phyloP scores from a whole-genome alignment of 2,113 vertebrate species.

The Nibea coibor region DNA sequence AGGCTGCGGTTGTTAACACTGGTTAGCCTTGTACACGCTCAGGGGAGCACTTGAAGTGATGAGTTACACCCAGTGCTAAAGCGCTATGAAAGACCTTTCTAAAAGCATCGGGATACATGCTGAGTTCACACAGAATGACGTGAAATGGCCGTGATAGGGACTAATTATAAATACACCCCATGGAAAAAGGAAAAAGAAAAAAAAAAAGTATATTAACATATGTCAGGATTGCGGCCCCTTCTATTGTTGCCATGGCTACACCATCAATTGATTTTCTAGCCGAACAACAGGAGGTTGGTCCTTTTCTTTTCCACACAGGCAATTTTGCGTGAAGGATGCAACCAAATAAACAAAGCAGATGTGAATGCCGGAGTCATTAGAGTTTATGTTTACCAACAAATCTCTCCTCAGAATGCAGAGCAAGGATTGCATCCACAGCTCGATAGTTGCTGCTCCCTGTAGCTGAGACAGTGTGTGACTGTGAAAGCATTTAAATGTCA shows the following conservation, averaged over 20 bases:
- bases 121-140: slow-evolving; percentile 2
- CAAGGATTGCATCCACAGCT: neutral
- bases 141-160: slow-evolving; percentile 11
- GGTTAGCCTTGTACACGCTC: slow-evolving; percentile 43
- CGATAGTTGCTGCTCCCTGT: neutral
- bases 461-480: neutral
- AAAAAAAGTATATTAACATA: neutral
- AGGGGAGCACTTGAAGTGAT: slow-evolving; percentile 40
- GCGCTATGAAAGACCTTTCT: slow-evolving; percentile 33
- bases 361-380: slow-evolving; percentile 11
- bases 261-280: neutral
- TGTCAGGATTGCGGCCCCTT: neutral
- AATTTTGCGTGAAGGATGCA: slow-evolving; percentile 3
- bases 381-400: slow-evolving; percentile 8
- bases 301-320: neutral
- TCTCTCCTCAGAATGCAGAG: neutral
- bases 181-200: neutral
- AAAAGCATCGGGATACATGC: slow-evolving; percentile 14
- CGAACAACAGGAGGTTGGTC: neutral
- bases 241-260: slow-evolving; percentile 34
- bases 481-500: neutral
- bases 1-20: slow-evolving; percentile 50
- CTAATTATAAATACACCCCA: slow-evolving; percentile 9
- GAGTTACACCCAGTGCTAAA: slow-evolving; percentile 43
- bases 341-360: neutral